Base-by-base conservation (phyloP, 2,113 vertebrate genomes). In the Genyomyrus donnyi region DNA sequence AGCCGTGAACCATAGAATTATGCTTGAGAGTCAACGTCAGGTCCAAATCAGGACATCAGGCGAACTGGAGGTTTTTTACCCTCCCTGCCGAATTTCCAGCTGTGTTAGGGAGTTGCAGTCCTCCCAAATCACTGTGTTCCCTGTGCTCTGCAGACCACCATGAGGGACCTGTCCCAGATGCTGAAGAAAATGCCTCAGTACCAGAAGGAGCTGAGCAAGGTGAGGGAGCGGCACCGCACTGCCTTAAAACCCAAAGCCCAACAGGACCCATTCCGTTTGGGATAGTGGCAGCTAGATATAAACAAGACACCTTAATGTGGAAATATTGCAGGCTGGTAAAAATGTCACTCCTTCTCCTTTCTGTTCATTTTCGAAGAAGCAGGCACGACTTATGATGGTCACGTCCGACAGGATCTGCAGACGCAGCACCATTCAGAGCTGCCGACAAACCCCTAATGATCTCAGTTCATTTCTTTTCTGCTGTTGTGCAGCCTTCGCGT, bases 131-230 rank as follows among this genome's bases (percentile, higher is more conserved):
- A 1, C 53, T 50, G 88, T 74, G 1, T 39, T 42, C 62, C 90
- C 21, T 91, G 8, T 91, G 83, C 85, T 66, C 93, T 52, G 0
- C 91, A 99, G 98, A 98, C 98, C 91, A 99, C 98, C 90, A 97
- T 99, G 96, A 98, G 98, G 86, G 98, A 99, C 93, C 95, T 99
- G 92, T 96, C 98, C 31, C 98, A 99, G 96, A 99, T 99, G 98
- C 95, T 99, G 93, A 99, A 99, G 96, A 99, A 99, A 94, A 99
- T 99, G 98, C 98, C 98, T 0, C 98, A 99, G 93, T 99, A 99
- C 94, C 98, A 99, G 95, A 99, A 99, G 89, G 98, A 99, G 92
- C 97, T 99, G 92, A 99, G 98, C 95, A 99, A 99, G 98, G 98
- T 99, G 42, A 89, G 89, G 49, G 48, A 19, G 1, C 1, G 48